A percentile compares a stretch with the other conserved stretches of the same genome.
phyloP scores from a whole-genome alignment of 2,888 invertebrate species.

The Sphaerophoria taeniata region DNA sequence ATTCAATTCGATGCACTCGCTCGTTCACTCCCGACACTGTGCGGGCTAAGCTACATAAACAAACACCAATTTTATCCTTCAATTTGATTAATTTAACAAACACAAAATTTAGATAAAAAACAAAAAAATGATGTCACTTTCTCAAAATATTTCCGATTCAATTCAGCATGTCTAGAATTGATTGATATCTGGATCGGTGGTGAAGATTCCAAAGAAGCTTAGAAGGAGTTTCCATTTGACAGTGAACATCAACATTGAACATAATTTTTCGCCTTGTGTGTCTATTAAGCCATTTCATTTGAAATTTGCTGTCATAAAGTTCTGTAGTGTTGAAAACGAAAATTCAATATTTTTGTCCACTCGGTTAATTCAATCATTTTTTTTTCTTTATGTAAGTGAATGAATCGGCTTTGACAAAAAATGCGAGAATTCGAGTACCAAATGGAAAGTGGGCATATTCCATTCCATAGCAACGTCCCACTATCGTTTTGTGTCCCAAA shows the following conservation, averaged over 20 bases:
- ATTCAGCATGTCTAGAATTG: conserved; percentile 60
- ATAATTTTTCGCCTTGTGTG: conserved; percentile 15
- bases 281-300: neutral
- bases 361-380: conserved; percentile 62
- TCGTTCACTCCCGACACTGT: neutral
- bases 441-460: conserved; percentile 43
- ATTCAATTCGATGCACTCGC: conserved; percentile 28
- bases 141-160: conserved; percentile 68
- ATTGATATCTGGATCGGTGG: conserved; percentile 58
- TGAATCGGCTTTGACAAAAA: conserved; percentile 31
- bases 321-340: neutral
- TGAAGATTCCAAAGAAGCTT: conserved; percentile 23
- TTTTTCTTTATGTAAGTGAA: conserved; percentile 39
- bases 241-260: neutral
- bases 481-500: conserved; percentile 40
- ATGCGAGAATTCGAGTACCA: neutral
- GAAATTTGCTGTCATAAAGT: conserved; percentile 16
- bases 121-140: conserved; percentile 52
- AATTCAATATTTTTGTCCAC: conserved; percentile 47
- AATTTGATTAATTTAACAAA: conserved; percentile 29
- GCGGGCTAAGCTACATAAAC: conserved; percentile 16
- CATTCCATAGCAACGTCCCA: conserved; percentile 20
- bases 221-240: conserved; percentile 22
- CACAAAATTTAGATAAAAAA: neutral
- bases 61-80: conserved; percentile 41